These are phyloP conservation scores for Lydus trimaculatus DNA, from an alignment of 2,888 invertebrate species.

Conservation along the genomic window DNA sequence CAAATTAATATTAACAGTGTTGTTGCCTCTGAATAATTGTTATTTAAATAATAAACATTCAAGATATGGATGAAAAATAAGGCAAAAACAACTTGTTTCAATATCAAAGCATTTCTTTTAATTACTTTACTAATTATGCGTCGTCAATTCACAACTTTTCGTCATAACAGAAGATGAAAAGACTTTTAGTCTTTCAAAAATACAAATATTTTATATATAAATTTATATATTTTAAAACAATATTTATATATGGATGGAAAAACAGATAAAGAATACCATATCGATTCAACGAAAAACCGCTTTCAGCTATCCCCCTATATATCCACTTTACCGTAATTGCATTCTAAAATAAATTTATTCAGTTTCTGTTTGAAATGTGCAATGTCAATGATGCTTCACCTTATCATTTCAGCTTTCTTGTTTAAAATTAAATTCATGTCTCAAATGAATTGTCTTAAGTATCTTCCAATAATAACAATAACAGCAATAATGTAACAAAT, in stretches of 20 bases:
- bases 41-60: too few relatives aligned
- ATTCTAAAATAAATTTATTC: conserved; percentile 3
- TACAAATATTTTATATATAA: neutral
- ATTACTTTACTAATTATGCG: too few relatives aligned
- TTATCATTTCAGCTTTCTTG: neutral
- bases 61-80: too few relatives aligned
- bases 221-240: neutral
- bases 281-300: neutral
- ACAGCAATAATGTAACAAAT: too few relatives aligned
- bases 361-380: conserved; percentile 4
- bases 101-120: too few relatives aligned
- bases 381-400: neutral
- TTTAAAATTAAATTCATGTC: neutral
- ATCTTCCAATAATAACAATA: neutral
- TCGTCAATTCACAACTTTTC: too few relatives aligned
- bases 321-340: conserved; percentile 5
- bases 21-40: neutral
- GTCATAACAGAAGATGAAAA: too few relatives aligned
- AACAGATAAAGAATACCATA: neutral
- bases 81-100: too few relatives aligned
- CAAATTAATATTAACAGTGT: neutral
- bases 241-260: neutral
- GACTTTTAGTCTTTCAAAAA: neutral
- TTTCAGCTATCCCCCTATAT: neutral
- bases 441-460: neutral